Percentiles rank a stretch among this genome's conserved stretches.
phyloP scores from a whole-genome alignment of 2,888 invertebrate genomes.

The Drosophila conformis region DNA sequence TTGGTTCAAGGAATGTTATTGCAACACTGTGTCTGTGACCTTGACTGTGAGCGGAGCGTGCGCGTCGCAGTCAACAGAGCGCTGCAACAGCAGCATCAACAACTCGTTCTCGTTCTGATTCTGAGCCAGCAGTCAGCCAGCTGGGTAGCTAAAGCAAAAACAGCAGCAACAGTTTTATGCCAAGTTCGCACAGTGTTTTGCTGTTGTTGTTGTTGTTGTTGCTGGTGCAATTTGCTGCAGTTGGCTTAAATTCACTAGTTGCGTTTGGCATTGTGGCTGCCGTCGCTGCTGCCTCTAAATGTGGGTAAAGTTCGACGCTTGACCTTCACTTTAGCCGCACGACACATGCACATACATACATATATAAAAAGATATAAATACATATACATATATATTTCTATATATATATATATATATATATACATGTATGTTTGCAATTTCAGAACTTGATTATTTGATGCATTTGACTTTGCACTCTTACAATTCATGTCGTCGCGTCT shows the following conservation, averaged over 20 bases:
- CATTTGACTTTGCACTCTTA: conserved; percentile 77
- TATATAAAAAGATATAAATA: background rate
- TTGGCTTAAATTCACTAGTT: conserved; percentile 59
- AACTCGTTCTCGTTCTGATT: conserved; percentile 67
- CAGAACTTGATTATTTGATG: conserved; percentile 69
- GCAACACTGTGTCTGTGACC: conserved; percentile 26
- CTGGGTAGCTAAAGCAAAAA: conserved; percentile 6
- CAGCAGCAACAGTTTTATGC: conserved; percentile 58
- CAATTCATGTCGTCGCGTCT: conserved; percentile 74
- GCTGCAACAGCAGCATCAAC: conserved; percentile 17
- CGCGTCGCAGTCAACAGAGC: conserved; percentile 25
- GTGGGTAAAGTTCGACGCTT: conserved; percentile 82
- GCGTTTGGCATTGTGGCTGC: conserved; percentile 52
- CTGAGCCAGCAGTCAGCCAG: conserved; percentile 46
- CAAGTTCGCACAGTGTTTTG: conserved; percentile 60
- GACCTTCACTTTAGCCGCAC: conserved; percentile 74
- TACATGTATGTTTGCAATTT: conserved; percentile 56
- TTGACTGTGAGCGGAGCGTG: conserved; percentile 73
- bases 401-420: too few relatives aligned
- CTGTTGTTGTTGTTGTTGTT: conserved; percentile 32
- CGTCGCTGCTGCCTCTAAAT: conserved; percentile 51
- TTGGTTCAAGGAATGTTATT: background rate
- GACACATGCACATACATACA: conserved; percentile 33
- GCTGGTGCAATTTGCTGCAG: conserved; percentile 55
- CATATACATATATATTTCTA: background rate